phyloP scores from a whole-genome alignment of 2,797 vertebrate genomes.

The Cirrhinus mrigala region DNA sequence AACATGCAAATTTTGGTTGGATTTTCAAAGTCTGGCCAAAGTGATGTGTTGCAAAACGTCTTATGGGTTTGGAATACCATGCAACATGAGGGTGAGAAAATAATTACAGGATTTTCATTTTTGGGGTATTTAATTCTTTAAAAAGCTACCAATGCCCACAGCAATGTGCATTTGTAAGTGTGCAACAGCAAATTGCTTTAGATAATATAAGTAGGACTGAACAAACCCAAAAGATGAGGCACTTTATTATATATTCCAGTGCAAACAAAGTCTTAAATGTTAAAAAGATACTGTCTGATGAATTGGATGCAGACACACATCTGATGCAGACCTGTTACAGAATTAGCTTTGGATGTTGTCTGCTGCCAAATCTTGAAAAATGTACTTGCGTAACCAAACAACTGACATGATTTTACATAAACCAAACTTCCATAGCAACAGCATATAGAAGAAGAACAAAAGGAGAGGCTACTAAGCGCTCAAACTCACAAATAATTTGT shows the following conservation, averaged over 20 bases:
- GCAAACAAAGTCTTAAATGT: neutral
- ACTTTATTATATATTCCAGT: neutral
- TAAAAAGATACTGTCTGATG: neutral
- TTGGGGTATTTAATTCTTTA: neutral
- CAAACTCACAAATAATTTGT: constrained; percentile 5
- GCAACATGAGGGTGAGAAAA: no score
- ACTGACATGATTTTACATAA: constrained; percentile 17
- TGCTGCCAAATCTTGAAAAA: constrained; percentile 6
- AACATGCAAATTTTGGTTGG: neutral
- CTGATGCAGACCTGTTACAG: constrained; percentile 17
- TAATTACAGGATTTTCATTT: neutral
- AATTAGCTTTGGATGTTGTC: neutral
- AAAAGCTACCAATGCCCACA: neutral
- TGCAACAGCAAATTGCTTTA: neutral
- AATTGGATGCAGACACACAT: neutral
- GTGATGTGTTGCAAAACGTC: no score
- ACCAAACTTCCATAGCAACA: constrained; percentile 28
- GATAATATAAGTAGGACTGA: neutral
- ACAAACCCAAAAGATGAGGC: constrained; percentile 6
- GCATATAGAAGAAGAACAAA: constrained; percentile 12
- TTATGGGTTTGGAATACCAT: neutral
- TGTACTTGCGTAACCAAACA: constrained; percentile 13
- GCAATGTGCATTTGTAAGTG: neutral
- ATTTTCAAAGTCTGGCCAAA: neutral
- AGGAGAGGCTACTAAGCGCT: neutral